These are phyloP conservation scores for Carollia perspicillata DNA, from an alignment of 2,113 vertebrate genomes.

Conservation along the genomic window DNA sequence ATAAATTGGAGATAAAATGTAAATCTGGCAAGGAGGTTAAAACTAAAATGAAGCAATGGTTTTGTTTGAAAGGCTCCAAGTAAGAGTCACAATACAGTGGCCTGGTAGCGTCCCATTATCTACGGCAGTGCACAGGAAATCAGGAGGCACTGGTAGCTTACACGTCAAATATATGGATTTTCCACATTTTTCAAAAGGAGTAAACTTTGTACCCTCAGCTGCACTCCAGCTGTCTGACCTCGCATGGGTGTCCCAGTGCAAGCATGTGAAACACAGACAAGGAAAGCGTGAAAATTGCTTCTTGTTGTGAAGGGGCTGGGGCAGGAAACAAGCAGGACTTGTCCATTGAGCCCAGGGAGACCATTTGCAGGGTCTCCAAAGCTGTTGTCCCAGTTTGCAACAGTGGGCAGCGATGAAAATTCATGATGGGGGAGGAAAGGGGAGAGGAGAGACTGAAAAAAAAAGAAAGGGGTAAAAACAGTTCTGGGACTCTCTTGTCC, in stretches of 20 bases:
- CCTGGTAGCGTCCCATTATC: slow-evolving; percentile 45
- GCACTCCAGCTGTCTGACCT: slow-evolving; percentile 17
- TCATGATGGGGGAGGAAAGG: neutral
- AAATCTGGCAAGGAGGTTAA: slow-evolving; percentile 64
- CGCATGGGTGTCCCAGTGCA: neutral
- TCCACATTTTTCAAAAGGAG: slow-evolving; percentile 46
- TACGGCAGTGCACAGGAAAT: slow-evolving; percentile 42
- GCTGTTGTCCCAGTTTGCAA: neutral
- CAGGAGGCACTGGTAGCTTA: slow-evolving; percentile 50
- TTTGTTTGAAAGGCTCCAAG: slow-evolving; percentile 69
- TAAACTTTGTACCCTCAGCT: slow-evolving; percentile 40
- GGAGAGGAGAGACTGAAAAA: neutral
- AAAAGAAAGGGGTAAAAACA: neutral
- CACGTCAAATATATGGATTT: slow-evolving; percentile 46
- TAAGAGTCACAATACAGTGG: slow-evolving; percentile 70
- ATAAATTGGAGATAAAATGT: slow-evolving; percentile 74
- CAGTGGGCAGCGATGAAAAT: neutral
- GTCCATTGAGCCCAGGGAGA: neutral
- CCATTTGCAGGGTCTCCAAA: neutral
- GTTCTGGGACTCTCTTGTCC: neutral
- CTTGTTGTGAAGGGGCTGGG: neutral
- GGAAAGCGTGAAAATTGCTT: neutral
- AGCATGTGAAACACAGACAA: neutral
- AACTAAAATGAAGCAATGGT: slow-evolving; percentile 50
- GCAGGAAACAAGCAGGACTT: neutral